Evolutionary conservation across 2,888 invertebrate genomes (phyloP).

Genomic region (Noctua janthina): DNA sequence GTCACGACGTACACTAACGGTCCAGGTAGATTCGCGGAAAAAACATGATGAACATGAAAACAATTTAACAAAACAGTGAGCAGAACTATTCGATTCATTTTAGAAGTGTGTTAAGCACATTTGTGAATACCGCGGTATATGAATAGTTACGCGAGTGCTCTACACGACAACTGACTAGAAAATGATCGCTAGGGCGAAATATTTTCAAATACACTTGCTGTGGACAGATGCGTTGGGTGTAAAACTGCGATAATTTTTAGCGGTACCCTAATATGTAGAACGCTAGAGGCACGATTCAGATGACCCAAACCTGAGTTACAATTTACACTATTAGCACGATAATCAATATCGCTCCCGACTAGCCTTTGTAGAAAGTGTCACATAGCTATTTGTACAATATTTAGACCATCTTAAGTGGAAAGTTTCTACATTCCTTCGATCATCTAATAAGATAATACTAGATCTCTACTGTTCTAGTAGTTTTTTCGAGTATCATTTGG

Average conservation of each 20-base stretch:
- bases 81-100: conserved; percentile 77
- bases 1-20: conserved; percentile 87
- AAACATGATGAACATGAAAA: conserved; percentile 70
- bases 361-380: conserved; percentile 85
- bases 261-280: conserved; percentile 87
- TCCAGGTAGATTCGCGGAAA: conserved; percentile 78
- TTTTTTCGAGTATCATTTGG: neutral
- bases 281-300: conserved; percentile 82
- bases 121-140: conserved; percentile 57
- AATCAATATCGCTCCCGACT: conserved; percentile 79
- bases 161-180: conserved; percentile 77
- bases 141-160: conserved; percentile 72
- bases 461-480: conserved; percentile 7
- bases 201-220: conserved; percentile 73
- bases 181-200: conserved; percentile 77
- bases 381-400: conserved; percentile 82
- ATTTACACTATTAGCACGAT: conserved; percentile 87
- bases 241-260: conserved; percentile 88
- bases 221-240: conserved; percentile 66
- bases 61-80: conserved; percentile 74
- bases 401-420: conserved; percentile 72
- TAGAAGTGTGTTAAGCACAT: conserved; percentile 73
- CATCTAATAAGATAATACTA: conserved; percentile 30
- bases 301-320: conserved; percentile 79
- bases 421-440: conserved; percentile 62